Evolutionary conservation across 53 echinoderm and acorn worm genomes (phyloP).

Genomic region (Glandiceps talaboti): DNA sequence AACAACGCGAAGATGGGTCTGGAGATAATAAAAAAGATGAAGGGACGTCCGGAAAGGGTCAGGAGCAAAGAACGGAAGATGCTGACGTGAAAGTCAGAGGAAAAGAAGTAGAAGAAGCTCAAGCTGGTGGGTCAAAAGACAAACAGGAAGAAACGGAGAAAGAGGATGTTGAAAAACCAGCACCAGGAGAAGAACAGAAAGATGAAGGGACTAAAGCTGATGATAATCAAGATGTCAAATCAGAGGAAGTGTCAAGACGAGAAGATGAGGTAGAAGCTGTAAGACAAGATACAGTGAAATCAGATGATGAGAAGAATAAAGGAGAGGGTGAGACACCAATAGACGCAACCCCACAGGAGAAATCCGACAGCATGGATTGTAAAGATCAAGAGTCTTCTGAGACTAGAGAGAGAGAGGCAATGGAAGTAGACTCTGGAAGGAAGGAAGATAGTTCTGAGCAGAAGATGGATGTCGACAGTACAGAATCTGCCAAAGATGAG

Average conservation of each 20-base stretch:
- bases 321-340: constrained; percentile 1
- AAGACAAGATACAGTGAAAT: background rate
- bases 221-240: constrained; percentile 1
- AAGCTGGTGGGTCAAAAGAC: constrained; percentile 16
- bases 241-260: constrained; percentile 12
- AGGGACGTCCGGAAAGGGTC: background rate
- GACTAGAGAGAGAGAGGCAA: background rate
- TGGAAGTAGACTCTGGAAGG: background rate
- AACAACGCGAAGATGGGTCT: too few relatives aligned
- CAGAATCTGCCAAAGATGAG: background rate
- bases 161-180: constrained; percentile 3
- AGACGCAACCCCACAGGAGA: constrained; percentile 1
- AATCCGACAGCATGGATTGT: constrained; percentile 1
- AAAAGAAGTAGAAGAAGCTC: constrained; percentile 1
- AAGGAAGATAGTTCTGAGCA: constrained; percentile 8
- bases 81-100: constrained; percentile 12
- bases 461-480: background rate
- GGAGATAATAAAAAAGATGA: constrained; percentile 6
- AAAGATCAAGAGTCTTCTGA: background rate
- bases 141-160: constrained; percentile 3
- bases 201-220: constrained; percentile 12
- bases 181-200: constrained; percentile 9
- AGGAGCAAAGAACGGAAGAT: background rate
- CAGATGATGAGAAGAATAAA: constrained; percentile 8
- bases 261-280: constrained; percentile 2